Evolutionary conservation across 2,888 invertebrate species (phyloP).

Genomic region (Microplitis manilae): DNA sequence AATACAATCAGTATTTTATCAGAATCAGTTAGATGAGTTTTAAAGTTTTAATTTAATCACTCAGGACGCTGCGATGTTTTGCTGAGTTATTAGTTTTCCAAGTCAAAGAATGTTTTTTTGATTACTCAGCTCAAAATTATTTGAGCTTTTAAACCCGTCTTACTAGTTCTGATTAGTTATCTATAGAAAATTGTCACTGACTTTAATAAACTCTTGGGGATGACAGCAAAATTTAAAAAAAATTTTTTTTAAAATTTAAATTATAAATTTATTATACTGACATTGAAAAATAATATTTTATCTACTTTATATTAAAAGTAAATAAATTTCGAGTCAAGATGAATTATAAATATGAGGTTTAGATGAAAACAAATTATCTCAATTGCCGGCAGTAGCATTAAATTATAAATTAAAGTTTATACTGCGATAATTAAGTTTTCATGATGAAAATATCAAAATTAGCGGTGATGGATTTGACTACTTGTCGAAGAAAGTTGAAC

Average conservation of each 20-base stretch:
- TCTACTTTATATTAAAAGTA: neutral
- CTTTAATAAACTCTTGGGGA: no score
- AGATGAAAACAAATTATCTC: neutral
- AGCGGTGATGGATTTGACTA: constrained; percentile 17
- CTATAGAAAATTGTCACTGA: neutral
- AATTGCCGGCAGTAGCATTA: neutral
- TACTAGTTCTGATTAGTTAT: neutral
- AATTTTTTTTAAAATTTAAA: no score
- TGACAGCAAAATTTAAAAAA: neutral
- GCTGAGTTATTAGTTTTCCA: neutral
- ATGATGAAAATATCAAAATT: constrained; percentile 18
- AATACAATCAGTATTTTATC: neutral
- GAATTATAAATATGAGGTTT: neutral
- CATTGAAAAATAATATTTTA: no score
- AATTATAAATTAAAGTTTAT: constrained; percentile 1
- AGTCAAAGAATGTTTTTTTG: neutral
- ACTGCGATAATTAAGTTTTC: constrained; percentile 12
- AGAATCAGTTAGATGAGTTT: neutral
- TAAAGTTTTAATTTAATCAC: neutral
- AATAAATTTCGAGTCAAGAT: neutral
- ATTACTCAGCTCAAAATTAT: neutral
- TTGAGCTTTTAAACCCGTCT: neutral
- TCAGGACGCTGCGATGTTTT: neutral
- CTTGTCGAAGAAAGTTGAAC: constrained; percentile 19
- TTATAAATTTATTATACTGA: no score